Evolutionary conservation across 2,888 invertebrate species (phyloP).

Genomic region (Eustalomyia histrio): DNA sequence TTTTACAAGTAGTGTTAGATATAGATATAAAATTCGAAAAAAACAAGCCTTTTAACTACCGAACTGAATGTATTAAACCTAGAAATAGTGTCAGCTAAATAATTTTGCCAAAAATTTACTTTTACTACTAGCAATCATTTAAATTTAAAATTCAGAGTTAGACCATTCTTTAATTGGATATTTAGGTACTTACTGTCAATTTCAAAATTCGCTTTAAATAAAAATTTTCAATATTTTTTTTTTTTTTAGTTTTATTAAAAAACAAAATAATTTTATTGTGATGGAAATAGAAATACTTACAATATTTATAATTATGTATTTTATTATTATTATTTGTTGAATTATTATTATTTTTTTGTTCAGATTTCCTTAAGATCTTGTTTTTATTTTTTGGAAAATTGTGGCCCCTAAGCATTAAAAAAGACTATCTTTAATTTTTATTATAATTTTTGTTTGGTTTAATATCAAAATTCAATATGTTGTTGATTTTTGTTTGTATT

Average conservation of each 20-base stretch:
- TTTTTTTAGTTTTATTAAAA: slow-evolving; percentile 75
- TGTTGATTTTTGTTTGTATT: slow-evolving; percentile 55
- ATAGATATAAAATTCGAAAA: too few relatives aligned
- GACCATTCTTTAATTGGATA: background rate
- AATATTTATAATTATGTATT: slow-evolving; percentile 66
- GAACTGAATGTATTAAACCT: too few relatives aligned
- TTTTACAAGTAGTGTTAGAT: too few relatives aligned
- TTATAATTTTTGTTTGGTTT: slow-evolving; percentile 46
- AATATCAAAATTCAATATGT: slow-evolving; percentile 63
- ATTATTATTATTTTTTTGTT: slow-evolving; percentile 49
- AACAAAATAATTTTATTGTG: slow-evolving; percentile 71
- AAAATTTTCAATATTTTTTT: slow-evolving; percentile 62
- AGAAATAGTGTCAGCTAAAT: too few relatives aligned
- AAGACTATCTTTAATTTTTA: slow-evolving; percentile 71
- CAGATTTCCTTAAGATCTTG: slow-evolving; percentile 57
- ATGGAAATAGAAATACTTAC: slow-evolving; percentile 70
- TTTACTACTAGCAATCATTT: too few relatives aligned
- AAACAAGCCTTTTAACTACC: too few relatives aligned
- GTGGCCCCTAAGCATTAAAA: slow-evolving; percentile 78
- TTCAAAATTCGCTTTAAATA: slow-evolving; percentile 5
- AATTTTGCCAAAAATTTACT: too few relatives aligned
- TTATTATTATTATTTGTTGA: slow-evolving; percentile 35
- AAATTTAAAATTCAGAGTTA: too few relatives aligned
- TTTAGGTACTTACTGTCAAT: background rate
- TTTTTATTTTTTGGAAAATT: slow-evolving; percentile 73